Base-by-base conservation (phyloP, 2,797 vertebrate species). In the Todus mexicanus region DNA sequence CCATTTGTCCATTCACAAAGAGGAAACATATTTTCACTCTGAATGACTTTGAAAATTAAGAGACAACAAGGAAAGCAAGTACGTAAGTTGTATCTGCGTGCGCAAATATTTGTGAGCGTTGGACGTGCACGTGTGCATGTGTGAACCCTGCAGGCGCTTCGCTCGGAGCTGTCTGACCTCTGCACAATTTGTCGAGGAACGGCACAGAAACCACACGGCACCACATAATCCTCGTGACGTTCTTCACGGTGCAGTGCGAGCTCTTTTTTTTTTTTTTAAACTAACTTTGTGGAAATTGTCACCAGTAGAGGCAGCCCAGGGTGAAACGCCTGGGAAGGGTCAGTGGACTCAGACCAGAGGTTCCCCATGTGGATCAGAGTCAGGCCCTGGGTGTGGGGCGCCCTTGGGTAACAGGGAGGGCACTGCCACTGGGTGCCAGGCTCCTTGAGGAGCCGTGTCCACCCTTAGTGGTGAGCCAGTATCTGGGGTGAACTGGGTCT, bases 1-100 rank as follows among this genome's bases (percentile, higher is more conserved):
- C 79, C 69, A 96, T 96, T 95, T 94, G 77, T 77, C 93, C 95
- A 95, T 96, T 96, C 93, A 94, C 94, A 95, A 96, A 96, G 88
- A 94, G 91, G 90, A 96, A 96, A 92, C 93, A 71, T 60, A 33
- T 95, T 95, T 94, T 83, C 86, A 5, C 45, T 96, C 48, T 40
- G 77, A 92, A 74, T 80, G 74, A 21, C 72, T 93, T 60, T 91
- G 91, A 26, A 59, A 81, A 81, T 29, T 4, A 50, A 47, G 77
- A 90, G 74, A 7, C 68, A 25, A 10, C 27, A 16, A 71, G 85
- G 79, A 35, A 25, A 70, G 88, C 26, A 4, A 75, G 61, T 23
- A 7, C 19, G 15, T 65, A 15, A 38, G 85, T 20, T 1, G 21
- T 66, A 81, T 79, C 63, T 51, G 71, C 2, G 77, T 33, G 74